Percentiles rank a stretch among this genome's conserved stretches.
Conservation (phyloP, 2,888 invertebrate species). For the Dryococelus australis region DNA sequence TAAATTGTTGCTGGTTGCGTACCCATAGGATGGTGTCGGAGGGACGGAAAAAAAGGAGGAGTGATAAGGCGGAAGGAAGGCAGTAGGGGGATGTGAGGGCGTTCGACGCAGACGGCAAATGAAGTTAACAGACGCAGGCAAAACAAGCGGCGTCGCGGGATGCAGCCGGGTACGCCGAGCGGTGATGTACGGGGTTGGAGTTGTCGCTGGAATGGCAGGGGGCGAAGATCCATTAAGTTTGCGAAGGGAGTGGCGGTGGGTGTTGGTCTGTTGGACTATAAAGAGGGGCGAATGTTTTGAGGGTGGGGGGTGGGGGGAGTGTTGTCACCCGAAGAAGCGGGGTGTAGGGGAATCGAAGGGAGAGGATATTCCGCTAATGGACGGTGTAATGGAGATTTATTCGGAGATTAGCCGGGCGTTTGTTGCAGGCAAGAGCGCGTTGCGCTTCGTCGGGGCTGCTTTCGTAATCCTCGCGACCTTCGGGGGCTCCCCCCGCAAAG, state of each 20-base stretch:
- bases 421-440: background rate
- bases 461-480: background rate
- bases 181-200: background rate
- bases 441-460: background rate
- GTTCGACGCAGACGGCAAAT: background rate
- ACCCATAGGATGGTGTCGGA: background rate
- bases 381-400: constrained; percentile 8
- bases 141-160: background rate
- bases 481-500: background rate
- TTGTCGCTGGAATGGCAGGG: background rate
- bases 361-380: constrained; percentile 9
- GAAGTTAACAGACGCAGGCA: background rate
- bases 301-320: too few species aligned
- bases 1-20: background rate
- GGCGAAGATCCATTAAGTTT: background rate
- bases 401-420: background rate
- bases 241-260: background rate
- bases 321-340: background rate
- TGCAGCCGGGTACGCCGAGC: background rate
- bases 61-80: too few species aligned
- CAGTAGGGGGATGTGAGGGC: background rate
- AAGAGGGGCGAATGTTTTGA: background rate
- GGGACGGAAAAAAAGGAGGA: too few species aligned
- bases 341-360: background rate
- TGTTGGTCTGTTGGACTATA: background rate